A percentile compares a stretch with the other conserved stretches of the same genome.
Conservation (phyloP, 2,888 invertebrate genomes). For the Zygothrica quintamaculata region DNA sequence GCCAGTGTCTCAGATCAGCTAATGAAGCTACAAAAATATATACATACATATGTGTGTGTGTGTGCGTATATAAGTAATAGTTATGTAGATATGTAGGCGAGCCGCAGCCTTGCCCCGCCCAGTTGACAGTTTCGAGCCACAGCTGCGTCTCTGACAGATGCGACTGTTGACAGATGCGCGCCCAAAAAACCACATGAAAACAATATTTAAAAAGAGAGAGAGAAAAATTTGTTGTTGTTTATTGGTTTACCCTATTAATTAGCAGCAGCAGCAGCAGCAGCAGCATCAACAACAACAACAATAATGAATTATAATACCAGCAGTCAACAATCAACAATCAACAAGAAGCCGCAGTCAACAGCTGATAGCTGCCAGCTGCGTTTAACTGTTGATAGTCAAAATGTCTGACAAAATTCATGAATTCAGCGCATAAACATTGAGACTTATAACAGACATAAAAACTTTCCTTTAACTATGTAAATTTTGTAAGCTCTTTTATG, state of each 20-base stretch:
- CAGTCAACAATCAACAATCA: slow-evolving; percentile 17
- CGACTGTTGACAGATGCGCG: slow-evolving; percentile 54
- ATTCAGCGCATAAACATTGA: not conserved
- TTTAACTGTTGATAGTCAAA: too few relatives aligned
- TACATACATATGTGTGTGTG: not conserved
- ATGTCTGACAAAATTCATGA: too few relatives aligned
- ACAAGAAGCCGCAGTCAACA: slow-evolving; percentile 10
- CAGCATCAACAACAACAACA: not conserved
- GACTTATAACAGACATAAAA: too few relatives aligned
- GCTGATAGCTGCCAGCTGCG: slow-evolving; percentile 1
- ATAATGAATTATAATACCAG: slow-evolving; percentile 48
- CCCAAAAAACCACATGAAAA: slow-evolving; percentile 55
- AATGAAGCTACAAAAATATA: slow-evolving; percentile 27
- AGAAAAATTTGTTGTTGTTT: slow-evolving; percentile 48
- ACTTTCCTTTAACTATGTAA: too few relatives aligned
- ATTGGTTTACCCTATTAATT: slow-evolving; percentile 64
- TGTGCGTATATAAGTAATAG: too few relatives aligned
- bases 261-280: slow-evolving; percentile 34
- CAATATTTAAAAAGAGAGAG: slow-evolving; percentile 39
- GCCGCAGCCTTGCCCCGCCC: slow-evolving; percentile 24
- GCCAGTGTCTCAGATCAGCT: slow-evolving; percentile 38
- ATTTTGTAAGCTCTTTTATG: too few relatives aligned
- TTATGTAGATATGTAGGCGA: slow-evolving; percentile 4
- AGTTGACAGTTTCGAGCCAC: slow-evolving; percentile 12
- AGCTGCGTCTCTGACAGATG: slow-evolving; percentile 35